Percentiles rank a stretch among this genome's conserved stretches.
phyloP scores from a whole-genome alignment of 2,113 vertebrate genomes.

The Terrapene triunguis region DNA sequence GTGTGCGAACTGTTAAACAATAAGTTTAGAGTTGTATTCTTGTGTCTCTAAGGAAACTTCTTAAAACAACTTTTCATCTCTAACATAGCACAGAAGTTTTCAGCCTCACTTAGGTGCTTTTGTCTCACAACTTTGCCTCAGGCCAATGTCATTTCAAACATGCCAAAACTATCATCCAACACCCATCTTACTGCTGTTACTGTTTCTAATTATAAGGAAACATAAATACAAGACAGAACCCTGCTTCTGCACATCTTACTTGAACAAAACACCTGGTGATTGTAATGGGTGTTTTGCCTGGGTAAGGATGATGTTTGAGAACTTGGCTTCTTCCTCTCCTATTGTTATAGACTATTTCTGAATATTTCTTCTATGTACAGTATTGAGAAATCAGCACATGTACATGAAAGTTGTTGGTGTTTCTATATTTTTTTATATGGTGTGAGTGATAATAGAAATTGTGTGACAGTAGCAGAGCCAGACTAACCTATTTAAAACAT shows the following conservation, averaged over 20 bases:
- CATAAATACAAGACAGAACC: not conserved
- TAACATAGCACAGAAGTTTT: not conserved
- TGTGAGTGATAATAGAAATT: not conserved
- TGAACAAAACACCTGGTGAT: not conserved
- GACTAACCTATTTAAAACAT: not conserved
- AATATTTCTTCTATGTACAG: not conserved
- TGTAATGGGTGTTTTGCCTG: not conserved
- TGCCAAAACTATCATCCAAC: not conserved
- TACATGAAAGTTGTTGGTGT: not conserved
- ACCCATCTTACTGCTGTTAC: not conserved
- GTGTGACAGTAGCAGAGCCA: not conserved
- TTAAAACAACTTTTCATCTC: not conserved
- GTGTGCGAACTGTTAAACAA: not conserved
- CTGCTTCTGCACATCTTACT: not conserved
- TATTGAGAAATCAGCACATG: not conserved
- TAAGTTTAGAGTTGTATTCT: constrained; percentile 3
- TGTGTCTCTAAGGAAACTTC: not conserved
- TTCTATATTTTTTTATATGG: not conserved
- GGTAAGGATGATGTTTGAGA: not conserved
- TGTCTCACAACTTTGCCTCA: constrained; percentile 36
- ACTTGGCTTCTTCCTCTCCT: rapidly evolving
- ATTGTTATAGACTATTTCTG: not conserved
- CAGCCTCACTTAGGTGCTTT: not conserved
- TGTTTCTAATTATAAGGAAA: not conserved
- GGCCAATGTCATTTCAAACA: not conserved